phyloP scores from a whole-genome alignment of 2,888 invertebrate genomes.

The Plebejus argus region DNA sequence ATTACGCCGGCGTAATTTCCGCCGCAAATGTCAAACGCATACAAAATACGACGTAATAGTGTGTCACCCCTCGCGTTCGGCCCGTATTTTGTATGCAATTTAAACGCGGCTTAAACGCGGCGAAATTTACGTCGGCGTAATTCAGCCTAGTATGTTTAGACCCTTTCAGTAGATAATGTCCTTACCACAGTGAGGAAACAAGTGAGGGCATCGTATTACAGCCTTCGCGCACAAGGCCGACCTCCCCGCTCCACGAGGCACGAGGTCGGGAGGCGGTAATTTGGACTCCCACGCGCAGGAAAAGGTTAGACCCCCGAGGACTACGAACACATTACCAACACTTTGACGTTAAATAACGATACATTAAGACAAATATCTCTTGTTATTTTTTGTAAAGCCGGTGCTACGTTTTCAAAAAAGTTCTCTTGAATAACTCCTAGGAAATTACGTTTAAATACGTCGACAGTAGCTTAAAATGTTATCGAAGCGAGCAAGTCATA shows the following conservation, averaged over 20 bases:
- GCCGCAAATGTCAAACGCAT: too few species aligned
- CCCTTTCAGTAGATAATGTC: background rate
- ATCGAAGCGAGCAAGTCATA: background rate
- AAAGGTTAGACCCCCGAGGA: conserved; percentile 10
- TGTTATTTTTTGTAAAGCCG: background rate
- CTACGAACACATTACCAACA: background rate
- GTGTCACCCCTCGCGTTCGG: too few species aligned
- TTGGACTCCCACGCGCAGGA: background rate
- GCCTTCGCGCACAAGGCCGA: background rate
- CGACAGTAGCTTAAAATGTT: background rate
- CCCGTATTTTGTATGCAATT: too few species aligned
- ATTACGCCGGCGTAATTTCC: too few species aligned
- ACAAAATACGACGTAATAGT: too few species aligned
- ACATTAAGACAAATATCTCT: background rate
- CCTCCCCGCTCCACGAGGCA: background rate
- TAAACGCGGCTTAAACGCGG: too few species aligned
- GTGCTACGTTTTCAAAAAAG: background rate
- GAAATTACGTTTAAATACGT: background rate
- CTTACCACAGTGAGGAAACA: background rate
- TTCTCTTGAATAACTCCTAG: background rate
- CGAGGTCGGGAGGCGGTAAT: background rate
- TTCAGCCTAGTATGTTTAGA: too few species aligned
- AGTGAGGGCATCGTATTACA: conserved; percentile 4
- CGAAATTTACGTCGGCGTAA: too few species aligned
- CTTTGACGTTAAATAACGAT: background rate